Base-by-base conservation (phyloP, 2,113 vertebrate genomes). In the Oryzias melastigma region DNA sequence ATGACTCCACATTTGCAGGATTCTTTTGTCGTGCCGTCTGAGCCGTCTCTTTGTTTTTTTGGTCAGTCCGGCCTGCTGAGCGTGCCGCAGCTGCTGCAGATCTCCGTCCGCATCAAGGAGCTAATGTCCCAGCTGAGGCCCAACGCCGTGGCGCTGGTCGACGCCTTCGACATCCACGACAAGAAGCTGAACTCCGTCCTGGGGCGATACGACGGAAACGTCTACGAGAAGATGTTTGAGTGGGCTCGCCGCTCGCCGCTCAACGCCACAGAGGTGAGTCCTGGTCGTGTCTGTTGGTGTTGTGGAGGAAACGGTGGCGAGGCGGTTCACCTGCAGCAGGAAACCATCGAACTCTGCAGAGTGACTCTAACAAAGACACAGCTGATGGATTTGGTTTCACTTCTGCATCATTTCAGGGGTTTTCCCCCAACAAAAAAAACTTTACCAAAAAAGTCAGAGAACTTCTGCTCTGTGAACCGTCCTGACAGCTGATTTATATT, bases 191-290 rank as follows among this genome's bases (percentile, higher is more conserved):
- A 93, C 15, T 98, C 97, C 0, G 89, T 94, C 61, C 93, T 99
- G 13, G 97, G 97, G 24, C 92, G 96, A 42, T 97, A 97, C 0
- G 97, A 99, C 0, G 97, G 97, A n/a, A 98, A 98, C 0, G 91
- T 98, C 55, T 99, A 99, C 0, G 96, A 98, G 78, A 88, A 95
- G 84, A 85, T 99, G 94, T 99, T 98, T 40, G 95, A 95, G 53
- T 99, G 97, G 97, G 95, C 97, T 66, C 95, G 93, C 80, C 90
- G 83, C 40, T 98, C 97, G 0, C 97, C 97, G 0, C 87, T 99
- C 10, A 99, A 98, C 77, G 85, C 92, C 83, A 90, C 94, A 41
- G 87, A 99, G 96, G 97, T 97, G 63, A 84, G 73, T 58, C 12
- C 35, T 8, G 8, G 35, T 3, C 35, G 10, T 12, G 35, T 35